Evolutionary conservation across 2,113 vertebrate genomes (phyloP).

Genomic region (Propithecus coquereli): DNA sequence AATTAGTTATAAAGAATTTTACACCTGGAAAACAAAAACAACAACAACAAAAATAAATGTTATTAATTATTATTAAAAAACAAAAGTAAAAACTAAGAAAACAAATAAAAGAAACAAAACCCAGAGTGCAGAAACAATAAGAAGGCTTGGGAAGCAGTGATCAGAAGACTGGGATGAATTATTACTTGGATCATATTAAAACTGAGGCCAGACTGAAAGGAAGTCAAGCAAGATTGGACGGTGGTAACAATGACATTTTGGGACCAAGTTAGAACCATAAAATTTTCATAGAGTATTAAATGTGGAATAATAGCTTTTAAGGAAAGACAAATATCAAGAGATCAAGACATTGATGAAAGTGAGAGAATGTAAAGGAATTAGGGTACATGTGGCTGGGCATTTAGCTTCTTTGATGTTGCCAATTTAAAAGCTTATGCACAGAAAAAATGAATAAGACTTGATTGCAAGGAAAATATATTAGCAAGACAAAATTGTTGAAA

Average conservation of each 20-base stretch:
- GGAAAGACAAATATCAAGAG: background rate
- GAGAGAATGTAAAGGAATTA: background rate
- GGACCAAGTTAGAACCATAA: background rate
- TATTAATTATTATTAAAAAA: too few species aligned
- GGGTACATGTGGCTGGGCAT: background rate
- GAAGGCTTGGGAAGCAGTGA: background rate
- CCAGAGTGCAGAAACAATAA: background rate
- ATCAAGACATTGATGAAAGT: background rate
- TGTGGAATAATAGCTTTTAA: background rate
- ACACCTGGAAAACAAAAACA: too few species aligned
- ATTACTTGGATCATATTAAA: background rate
- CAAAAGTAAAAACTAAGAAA: background rate
- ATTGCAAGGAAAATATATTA: background rate
- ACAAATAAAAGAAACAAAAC: background rate
- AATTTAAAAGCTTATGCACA: background rate
- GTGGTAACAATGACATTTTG: background rate
- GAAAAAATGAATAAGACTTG: background rate
- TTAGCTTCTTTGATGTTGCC: background rate
- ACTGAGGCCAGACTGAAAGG: background rate
- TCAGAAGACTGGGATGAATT: background rate
- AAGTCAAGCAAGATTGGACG: background rate
- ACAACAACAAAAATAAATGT: too few species aligned
- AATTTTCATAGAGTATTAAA: conserved; percentile 1
- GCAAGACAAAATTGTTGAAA: background rate
- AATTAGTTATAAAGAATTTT: too few species aligned